These are phyloP conservation scores for Sebastiscus tertius DNA, from an alignment of 2,797 vertebrate genomes.

Conservation along the genomic window DNA sequence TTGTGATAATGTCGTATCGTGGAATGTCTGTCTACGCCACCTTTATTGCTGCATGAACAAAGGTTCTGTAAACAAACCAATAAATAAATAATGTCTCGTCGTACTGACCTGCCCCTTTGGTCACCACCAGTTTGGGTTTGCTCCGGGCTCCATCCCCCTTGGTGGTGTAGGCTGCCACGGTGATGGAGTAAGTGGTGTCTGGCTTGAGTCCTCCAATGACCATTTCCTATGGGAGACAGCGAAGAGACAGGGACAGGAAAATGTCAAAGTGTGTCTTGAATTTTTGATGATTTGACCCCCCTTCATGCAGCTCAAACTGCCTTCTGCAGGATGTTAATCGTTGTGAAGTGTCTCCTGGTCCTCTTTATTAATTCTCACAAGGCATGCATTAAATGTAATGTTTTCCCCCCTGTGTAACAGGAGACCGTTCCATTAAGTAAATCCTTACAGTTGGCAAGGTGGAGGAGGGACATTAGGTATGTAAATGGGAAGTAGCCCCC, in stretches of 20 bases:
- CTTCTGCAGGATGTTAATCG: conserved; percentile 55
- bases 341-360: conserved; percentile 45
- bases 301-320: conserved; percentile 59
- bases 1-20: too few relatives aligned
- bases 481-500: conserved; percentile 53
- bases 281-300: conserved; percentile 52
- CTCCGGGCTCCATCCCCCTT: conserved; percentile 98
- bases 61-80: background rate
- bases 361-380: conserved; percentile 65
- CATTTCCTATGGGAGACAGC: conserved; percentile 88
- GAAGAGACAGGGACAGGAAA: conserved; percentile 44
- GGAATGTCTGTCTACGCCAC: background rate
- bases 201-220: conserved; percentile 93
- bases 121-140: conserved; percentile 94
- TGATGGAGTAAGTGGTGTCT: conserved; percentile 96
- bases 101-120: conserved; percentile 93
- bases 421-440: conserved; percentile 64
- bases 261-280: conserved; percentile 58
- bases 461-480: conserved; percentile 57
- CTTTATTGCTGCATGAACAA: background rate
- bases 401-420: conserved; percentile 40
- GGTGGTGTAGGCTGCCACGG: conserved; percentile 98
- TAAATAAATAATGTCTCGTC: conserved; percentile 5
- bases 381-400: conserved; percentile 68
- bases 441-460: conserved; percentile 55